Evolutionary conservation across 2,113 vertebrate genomes (phyloP), one percentile per base, ranked within the genome.

Genomic region (Otocyon megalotis): DNA sequence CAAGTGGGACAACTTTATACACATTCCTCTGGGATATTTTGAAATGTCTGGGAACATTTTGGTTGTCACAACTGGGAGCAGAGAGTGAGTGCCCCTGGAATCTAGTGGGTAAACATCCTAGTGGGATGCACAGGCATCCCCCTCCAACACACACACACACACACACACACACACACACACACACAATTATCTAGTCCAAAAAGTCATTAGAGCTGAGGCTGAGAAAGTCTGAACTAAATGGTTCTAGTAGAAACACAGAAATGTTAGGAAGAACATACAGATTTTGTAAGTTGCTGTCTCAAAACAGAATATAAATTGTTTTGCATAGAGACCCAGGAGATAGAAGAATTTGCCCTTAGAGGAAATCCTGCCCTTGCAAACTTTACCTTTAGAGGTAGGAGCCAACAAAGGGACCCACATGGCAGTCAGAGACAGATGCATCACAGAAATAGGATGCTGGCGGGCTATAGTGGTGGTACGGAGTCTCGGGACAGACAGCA

Each of bases 381-480:
- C 15, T 32, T 14, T 48, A 24, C 6, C 8, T 74, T 0, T 4
- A 37, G 19, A 74, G 13, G 37, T n/a, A 28, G n/a, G 50, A 60
- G 69, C 8, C 4, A 37, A 43, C 37, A 28, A 50, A 81, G 13
- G 17, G 60, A 9, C 5, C 53, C 8, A 5, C 3, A 0, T 1
- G n/a, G 8, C 1, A 20, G 86, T 14, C 8, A 26, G 32, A 65
- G 28, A 11, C 12, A 12, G 35, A 4, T 13, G 8, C 17, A 48
- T 60, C 8, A 22, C 32, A 1, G 69, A 32, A 15, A 19, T 10
- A 5, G 12, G 32, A 17, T 8, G 8, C 3, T 1, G 6, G 48
- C 19, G 1, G 24, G 16, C 24, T 56, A 2, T 3, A 2, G 37
- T 35, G 53, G 32, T 16, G 50, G 17, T 2, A 2, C 3, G 14